A percentile compares a stretch with the other conserved stretches of the same genome.
These are phyloP conservation scores for Aspiorhynchus laticeps DNA, from an alignment of 2,113 vertebrate species.

Conservation along the genomic window DNA sequence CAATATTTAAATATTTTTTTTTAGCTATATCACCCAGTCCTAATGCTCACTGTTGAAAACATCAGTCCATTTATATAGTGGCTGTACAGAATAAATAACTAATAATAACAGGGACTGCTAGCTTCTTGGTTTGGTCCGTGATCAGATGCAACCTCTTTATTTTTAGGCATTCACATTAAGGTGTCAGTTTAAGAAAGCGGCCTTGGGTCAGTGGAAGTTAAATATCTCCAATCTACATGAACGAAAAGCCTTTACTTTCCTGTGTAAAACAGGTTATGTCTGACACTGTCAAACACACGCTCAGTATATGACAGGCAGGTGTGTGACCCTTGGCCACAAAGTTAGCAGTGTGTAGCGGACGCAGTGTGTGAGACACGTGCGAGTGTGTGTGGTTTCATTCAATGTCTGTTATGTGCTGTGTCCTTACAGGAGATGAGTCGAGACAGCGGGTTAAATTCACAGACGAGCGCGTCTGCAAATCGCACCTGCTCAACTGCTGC, in stretches of 20 bases:
- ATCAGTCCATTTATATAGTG: background rate
- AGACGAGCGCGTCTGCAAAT: conserved; percentile 98
- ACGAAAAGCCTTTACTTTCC: conserved; percentile 59
- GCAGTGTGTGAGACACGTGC: background rate
- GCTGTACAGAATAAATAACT: background rate
- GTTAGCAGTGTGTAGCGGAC: conserved; percentile 38
- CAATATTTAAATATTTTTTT: background rate
- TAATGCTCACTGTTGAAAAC: background rate
- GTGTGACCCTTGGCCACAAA: background rate
- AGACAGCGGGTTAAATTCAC: conserved; percentile 98
- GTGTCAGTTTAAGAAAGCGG: background rate
- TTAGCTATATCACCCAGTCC: background rate
- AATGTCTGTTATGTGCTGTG: conserved; percentile 76
- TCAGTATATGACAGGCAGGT: conserved; percentile 30
- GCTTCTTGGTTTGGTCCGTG: background rate
- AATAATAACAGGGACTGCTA: background rate
- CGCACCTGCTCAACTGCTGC: conserved; percentile 98
- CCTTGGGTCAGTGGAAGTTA: conserved; percentile 12
- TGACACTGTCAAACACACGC: conserved; percentile 42
- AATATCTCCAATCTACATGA: conserved; percentile 39
- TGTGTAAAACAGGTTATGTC: conserved; percentile 18
- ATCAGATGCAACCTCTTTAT: conserved; percentile 1
- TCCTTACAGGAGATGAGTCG: conserved; percentile 97
- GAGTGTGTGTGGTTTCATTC: conserved; percentile 64
- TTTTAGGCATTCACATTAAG: conserved; percentile 15